These are phyloP conservation scores for Eptatretus burgeri DNA, from an alignment of 2,113 vertebrate species.

Conservation along the genomic window DNA sequence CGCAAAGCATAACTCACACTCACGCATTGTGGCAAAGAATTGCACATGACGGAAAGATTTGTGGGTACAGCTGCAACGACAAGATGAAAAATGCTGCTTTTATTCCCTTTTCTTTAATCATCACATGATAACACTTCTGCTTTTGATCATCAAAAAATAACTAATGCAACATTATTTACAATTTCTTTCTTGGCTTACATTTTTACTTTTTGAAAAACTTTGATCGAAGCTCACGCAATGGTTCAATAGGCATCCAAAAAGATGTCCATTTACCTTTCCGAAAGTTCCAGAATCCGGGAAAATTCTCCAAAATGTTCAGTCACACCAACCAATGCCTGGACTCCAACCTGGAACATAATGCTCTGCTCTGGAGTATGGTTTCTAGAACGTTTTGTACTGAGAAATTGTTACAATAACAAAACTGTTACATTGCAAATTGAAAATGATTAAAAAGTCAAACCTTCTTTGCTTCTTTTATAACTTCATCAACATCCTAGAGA, in stretches of 20 bases:
- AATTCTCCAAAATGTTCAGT: slow-evolving; percentile 54
- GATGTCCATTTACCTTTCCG: slow-evolving; percentile 25
- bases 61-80: not conserved
- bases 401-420: not conserved
- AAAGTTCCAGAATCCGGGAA: slow-evolving; percentile 46
- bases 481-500: slow-evolving; percentile 36
- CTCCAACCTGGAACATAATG: slow-evolving; percentile 23
- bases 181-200: too few species aligned
- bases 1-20: not conserved
- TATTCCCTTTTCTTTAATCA: not conserved
- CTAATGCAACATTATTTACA: not conserved
- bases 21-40: not conserved
- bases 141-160: not conserved
- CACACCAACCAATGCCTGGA: slow-evolving; percentile 41
- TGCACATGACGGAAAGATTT: not conserved
- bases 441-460: slow-evolving; percentile 13
- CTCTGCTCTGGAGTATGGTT: slow-evolving; percentile 10
- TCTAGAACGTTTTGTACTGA: slow-evolving; percentile 10
- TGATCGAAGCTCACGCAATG: too few species aligned
- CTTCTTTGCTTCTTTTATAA: slow-evolving; percentile 34
- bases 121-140: not conserved
- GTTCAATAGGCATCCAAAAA: too few species aligned
- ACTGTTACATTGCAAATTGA: not conserved
- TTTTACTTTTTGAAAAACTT: too few species aligned
- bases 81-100: not conserved